phyloP scores from a whole-genome alignment of 2,113 vertebrate genomes.

The Mus spicilegus region DNA sequence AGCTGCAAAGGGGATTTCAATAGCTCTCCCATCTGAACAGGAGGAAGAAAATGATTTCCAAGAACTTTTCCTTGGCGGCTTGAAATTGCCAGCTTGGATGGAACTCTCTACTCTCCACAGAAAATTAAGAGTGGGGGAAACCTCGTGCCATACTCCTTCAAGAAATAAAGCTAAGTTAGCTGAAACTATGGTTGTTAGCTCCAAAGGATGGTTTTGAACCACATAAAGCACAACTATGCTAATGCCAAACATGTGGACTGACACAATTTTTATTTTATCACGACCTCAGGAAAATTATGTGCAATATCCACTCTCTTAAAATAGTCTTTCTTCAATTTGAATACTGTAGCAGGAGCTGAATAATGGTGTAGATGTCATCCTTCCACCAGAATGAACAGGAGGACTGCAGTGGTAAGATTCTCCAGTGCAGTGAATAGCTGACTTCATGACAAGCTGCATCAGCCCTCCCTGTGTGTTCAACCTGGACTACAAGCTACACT shows the following conservation, averaged over 20 bases:
- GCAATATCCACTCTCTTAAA: not conserved
- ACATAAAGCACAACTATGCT: constrained; percentile 58
- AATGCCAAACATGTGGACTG: constrained; percentile 34
- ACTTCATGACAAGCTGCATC: not conserved
- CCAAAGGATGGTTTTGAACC: constrained; percentile 26
- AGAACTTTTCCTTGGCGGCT: constrained; percentile 26
- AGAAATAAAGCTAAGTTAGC: constrained; percentile 81
- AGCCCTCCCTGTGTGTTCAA: not conserved
- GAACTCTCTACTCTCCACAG: not conserved
- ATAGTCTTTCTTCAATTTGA: not conserved
- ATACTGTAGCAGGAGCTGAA: constrained; percentile 17
- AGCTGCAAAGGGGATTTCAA: not conserved
- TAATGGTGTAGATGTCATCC: not conserved
- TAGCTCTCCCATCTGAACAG: constrained; percentile 66
- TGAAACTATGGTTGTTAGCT: constrained; percentile 52
- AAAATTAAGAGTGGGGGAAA: not conserved
- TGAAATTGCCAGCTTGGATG: constrained; percentile 55
- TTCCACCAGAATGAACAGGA: not conserved
- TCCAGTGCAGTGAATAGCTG: not conserved
- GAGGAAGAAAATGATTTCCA: constrained; percentile 68
- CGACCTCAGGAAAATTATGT: constrained; percentile 39
- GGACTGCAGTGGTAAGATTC: not conserved
- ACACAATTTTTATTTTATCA: constrained; percentile 1
- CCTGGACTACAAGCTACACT: not conserved
- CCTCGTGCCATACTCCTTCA: constrained; percentile 4